Percentiles rank a stretch among this genome's conserved stretches.
phyloP scores from a whole-genome alignment of 2,797 vertebrate species.

The Nannoperca obscura region DNA sequence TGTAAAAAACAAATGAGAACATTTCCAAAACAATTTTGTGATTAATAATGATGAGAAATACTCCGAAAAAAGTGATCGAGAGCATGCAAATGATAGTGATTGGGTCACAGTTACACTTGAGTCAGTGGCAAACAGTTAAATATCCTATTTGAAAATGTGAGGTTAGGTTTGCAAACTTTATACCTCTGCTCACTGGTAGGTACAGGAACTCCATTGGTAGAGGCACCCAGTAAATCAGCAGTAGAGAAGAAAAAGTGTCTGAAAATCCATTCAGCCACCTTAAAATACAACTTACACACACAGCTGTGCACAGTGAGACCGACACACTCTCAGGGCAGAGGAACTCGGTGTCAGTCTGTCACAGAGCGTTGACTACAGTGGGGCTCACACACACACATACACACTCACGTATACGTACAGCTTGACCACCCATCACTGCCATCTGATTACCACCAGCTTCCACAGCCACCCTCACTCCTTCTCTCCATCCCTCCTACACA shows the following conservation, averaged over 20 bases:
- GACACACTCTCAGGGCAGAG: conserved; percentile 69
- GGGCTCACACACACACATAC: conserved; percentile 49
- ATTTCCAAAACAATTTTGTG: too few species aligned
- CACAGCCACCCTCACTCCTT: conserved; percentile 70
- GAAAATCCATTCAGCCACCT: conserved; percentile 70
- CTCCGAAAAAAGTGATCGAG: background rate
- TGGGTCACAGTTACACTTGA: background rate
- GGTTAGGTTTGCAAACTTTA: conserved; percentile 29
- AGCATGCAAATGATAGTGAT: background rate
- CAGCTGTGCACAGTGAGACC: conserved; percentile 70
- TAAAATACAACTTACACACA: conserved; percentile 70
- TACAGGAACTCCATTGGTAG: conserved; percentile 30
- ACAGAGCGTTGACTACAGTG: conserved; percentile 73
- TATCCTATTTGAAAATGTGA: conserved; percentile 3
- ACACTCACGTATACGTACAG: conserved; percentile 52
- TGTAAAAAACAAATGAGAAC: too few species aligned
- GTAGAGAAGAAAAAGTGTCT: conserved; percentile 58
- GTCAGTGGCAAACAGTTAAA: background rate
- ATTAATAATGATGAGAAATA: background rate
- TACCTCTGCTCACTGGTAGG: conserved; percentile 26
- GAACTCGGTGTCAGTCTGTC: conserved; percentile 69
- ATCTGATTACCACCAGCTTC: conserved; percentile 79
- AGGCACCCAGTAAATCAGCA: conserved; percentile 53
- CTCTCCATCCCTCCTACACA: conserved; percentile 75
- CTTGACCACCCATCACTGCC: conserved; percentile 80